Percentiles rank a stretch among this genome's conserved stretches.
Conservation (phyloP, 2,888 invertebrate species). For the Papilio elwesi region DNA sequence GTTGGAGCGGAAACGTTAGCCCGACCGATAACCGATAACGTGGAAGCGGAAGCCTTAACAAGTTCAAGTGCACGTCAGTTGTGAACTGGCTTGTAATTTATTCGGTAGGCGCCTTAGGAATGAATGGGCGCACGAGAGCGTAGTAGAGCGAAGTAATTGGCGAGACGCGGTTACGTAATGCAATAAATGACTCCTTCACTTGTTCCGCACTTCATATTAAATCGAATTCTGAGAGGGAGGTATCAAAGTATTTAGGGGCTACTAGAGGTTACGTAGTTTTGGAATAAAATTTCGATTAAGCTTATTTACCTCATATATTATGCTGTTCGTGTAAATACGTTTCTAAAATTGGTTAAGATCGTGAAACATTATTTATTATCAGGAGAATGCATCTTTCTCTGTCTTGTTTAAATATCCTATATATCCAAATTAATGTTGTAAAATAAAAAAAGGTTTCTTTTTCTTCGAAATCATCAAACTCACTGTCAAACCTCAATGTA, state of each 20-base stretch:
- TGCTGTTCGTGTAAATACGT: no score
- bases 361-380: no score
- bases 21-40: conserved; percentile 55
- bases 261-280: not conserved
- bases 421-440: no score
- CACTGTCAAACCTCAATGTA: no score
- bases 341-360: no score
- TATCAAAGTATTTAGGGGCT: not conserved
- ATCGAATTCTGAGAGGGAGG: conserved; percentile 44
- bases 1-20: conserved; percentile 59
- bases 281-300: no score
- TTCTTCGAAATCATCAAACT: no score
- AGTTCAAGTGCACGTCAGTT: conserved; percentile 73
- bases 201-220: conserved; percentile 60
- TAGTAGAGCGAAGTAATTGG: conserved; percentile 62
- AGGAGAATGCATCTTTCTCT: no score
- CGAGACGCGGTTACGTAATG: conserved; percentile 61
- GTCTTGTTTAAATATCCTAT: no score
- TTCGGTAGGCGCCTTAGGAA: conserved; percentile 57
- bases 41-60: conserved; percentile 51
- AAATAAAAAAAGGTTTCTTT: no score
- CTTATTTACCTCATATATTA: no score
- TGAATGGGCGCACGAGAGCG: conserved; percentile 58
- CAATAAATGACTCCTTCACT: conserved; percentile 61
- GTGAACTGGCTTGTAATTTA: conserved; percentile 61